Evolutionary conservation across 2,797 vertebrate species (phyloP), one percentile per base, ranked within the genome.

Genomic region (Gadopsis marmoratus): DNA sequence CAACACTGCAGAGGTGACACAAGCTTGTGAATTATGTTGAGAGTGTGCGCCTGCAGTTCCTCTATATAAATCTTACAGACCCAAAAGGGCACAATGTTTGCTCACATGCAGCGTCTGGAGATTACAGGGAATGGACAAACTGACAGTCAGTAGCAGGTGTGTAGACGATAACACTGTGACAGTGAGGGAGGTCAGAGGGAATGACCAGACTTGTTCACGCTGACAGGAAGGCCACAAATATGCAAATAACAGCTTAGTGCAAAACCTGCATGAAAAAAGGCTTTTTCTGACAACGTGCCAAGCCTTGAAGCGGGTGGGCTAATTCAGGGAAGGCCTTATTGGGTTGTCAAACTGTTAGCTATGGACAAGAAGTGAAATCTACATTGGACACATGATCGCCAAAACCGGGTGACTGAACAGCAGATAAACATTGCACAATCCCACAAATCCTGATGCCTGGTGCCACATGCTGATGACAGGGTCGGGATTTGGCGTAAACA

Each of bases 401-500:
- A 64, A 41, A 61, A 54, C 2, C 45, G 65, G n/a, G 47, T 45
- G 47, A 74, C 29, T 55, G 11, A 63, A 61, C 41, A 5, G 29
- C 6, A 47, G 23, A 67, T 29, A 73, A 53, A 67, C 19, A 50
- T 19, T 26, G 11, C 29, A 53, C 56, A 53, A 10, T 41, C 35
- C 13, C 33, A 60, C 23, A 54, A 26, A 56, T 53, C 19, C 19
- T 53, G 16, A 55, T 78, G 43, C 71, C 35, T 74, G 50, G 6
- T 48, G 43, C 37, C n/a, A 54, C 43, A 66, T 51, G 71, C 43
- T 79, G 50, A 74, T 55, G 53, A 61, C 55, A 64, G 10, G 33
- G 71, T 62, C 61, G 59, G 26, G 47, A 66, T 66, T 60, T 56
- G 29, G 48, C 10, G 19, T 35, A 71, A 76, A 59, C 31, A 50